Evolutionary conservation across 2,888 invertebrate genomes (phyloP), one percentile per base, ranked within the genome.

Genomic region (Drosophila falleni): DNA sequence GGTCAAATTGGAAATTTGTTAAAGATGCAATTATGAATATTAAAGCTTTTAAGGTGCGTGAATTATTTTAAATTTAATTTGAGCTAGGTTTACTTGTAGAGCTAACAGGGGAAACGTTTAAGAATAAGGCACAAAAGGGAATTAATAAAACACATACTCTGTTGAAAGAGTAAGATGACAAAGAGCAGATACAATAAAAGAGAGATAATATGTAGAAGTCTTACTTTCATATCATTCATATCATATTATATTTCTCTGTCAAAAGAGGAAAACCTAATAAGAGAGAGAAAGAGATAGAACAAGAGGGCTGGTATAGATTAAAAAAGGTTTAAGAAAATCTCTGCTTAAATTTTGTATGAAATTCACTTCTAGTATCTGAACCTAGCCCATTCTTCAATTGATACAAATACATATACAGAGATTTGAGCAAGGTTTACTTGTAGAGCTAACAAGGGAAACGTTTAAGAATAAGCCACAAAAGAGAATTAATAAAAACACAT

Each of bases 1-100:
- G 56, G 33, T 19, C n/a, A 31, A 41, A 29, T 31, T 54, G 13
- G 19, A 16, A 31, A 54, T 54, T 42, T 31, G 29, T 31, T 15
- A n/a, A 31, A 55, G n/a, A 19, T 16, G 31, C 15, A 44, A 46
- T 56, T 46, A 56, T 35, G 13, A 31, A 19, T 42, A 11, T 15
- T 49, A 1, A 33, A 11, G 16, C 8, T 49, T 19, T 29, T 4
- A 19, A 47, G 5, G 5, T 29, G 29, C 33, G 16, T 11, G 16
- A 49, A 33, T 49, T 13, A 11, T 10, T 19, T 16, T 33, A 6
- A 31, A 16, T 2, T 9, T 19, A 5, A 31, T 11, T 33, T 19
- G 19, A 33, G 5, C 15, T 29, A 16, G 16, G 16, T 16, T 15
- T 16, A 41, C 41, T 15, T 16, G 10, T 10, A 16, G 29, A 29